Evolutionary conservation across 1,140 invertebrate species (phyloP), one percentile per base, ranked within the genome.

Genomic region (Gonatopus flavifemur): DNA sequence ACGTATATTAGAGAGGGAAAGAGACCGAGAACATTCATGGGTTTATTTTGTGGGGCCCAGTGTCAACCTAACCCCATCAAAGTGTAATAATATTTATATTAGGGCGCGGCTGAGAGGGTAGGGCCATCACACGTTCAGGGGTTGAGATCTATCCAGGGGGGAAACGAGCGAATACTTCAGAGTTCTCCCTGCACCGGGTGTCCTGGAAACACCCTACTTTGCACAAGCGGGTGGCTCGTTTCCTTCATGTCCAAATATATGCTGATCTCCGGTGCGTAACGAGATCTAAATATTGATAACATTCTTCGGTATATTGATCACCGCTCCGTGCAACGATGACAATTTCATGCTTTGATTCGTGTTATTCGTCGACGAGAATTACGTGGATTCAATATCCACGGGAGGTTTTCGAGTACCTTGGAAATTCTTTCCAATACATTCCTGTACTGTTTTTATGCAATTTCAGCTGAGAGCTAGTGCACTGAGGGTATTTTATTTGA

Each of bases 61-160:
- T 75, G 70, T 73, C 74, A 73, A 71, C 66, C 66, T 74, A 75
- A 76, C 72, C 73, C 73, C 62, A 77, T 77, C 74, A 74, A 77
- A 75, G 66, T 76, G 70, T 77, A 77, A 77, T 76, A 77, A 77
- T 77, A 77, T 77, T 77, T 77, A 77, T 77, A 76, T 76, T 75
- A 76, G 73, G 74, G 72, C 59, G 69, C 65, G 65, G 60, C 66
- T 53, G 41, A 61, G 57, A 68, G 65, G 63, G 67, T 65, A 54
- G 66, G 50, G 59, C 55, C 57, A 55, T 59, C 50, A 52, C 56
- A 57, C 54, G 52, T 61, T 54, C 50, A 56, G 57, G 66, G 61
- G 59, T 59, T 46, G 45, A 53, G 50, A 33, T 33, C 10, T 33
- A n/a, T 31, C 30, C 13, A 36, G 22, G 53, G 55, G 47, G 35